These are phyloP conservation scores for Erythrolamprus reginae DNA, from an alignment of 2,113 vertebrate genomes.

Conservation along the genomic window DNA sequence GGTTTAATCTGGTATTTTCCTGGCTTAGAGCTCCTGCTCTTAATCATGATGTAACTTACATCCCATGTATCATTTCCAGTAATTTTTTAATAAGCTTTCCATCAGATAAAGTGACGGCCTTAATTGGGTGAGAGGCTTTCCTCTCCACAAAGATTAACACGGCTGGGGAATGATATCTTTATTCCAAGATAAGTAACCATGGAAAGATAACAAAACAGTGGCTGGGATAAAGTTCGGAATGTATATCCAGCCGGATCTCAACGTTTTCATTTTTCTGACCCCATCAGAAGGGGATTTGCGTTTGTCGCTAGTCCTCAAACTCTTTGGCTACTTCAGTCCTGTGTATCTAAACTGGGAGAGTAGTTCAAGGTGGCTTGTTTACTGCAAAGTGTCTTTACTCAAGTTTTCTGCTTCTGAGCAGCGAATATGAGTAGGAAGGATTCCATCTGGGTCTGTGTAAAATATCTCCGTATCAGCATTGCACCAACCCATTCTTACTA, in stretches of 20 bases:
- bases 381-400: not conserved
- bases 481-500: not conserved
- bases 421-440: too few relatives aligned
- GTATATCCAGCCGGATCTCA: not conserved
- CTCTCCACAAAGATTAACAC: not conserved
- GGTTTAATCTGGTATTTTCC: not conserved
- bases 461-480: not conserved
- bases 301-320: not conserved
- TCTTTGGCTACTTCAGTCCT: not conserved
- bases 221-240: not conserved
- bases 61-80: not conserved
- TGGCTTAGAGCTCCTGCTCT: not conserved
- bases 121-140: not conserved
- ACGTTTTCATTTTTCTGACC: not conserved
- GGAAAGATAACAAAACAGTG: not conserved
- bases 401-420: not conserved
- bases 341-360: not conserved
- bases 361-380: not conserved
- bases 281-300: not conserved
- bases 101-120: not conserved
- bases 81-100: not conserved
- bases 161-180: not conserved
- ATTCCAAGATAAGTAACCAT: not conserved
- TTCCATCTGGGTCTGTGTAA: not conserved
- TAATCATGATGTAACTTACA: not conserved